Percentiles rank a stretch among this genome's conserved stretches.
These are phyloP conservation scores for Caradrina kadenii DNA, from an alignment of 2,888 invertebrate species.

Conservation along the genomic window DNA sequence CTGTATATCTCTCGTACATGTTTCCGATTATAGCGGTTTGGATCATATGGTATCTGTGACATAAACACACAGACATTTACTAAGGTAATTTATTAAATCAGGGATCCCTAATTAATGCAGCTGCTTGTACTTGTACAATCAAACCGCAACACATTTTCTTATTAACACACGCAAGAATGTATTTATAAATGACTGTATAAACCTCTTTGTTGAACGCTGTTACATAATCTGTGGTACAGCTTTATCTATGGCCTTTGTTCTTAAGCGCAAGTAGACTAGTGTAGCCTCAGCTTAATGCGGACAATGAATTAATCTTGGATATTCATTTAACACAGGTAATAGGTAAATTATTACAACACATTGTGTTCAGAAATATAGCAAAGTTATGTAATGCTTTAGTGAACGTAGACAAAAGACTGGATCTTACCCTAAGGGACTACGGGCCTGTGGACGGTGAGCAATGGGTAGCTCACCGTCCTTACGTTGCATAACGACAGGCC, in stretches of 20 bases:
- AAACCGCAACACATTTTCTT: slow-evolving; percentile 1
- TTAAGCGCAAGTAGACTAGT: slow-evolving; percentile 30
- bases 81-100: neutral
- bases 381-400: slow-evolving; percentile 9
- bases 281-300: slow-evolving; percentile 40
- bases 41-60: neutral
- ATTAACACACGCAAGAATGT: slow-evolving; percentile 6
- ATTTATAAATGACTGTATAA: slow-evolving; percentile 31
- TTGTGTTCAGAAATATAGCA: slow-evolving; percentile 31
- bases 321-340: slow-evolving; percentile 48
- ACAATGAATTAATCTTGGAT: slow-evolving; percentile 55
- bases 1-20: slow-evolving; percentile 4
- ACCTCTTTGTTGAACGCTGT: slow-evolving; percentile 46
- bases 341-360: slow-evolving; percentile 47
- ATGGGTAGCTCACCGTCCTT: no score
- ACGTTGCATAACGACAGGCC: no score
- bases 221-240: slow-evolving; percentile 29
- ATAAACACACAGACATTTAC: neutral
- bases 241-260: slow-evolving; percentile 53
- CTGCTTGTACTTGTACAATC: neutral
- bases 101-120: neutral
- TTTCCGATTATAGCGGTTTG: slow-evolving; percentile 5
- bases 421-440: neutral
- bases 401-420: slow-evolving; percentile 4
- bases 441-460: no score